A percentile compares a stretch with the other conserved stretches of the same genome.
Evolutionary conservation across 2,797 vertebrate genomes (phyloP).

Genomic region (Liparis tanakae): DNA sequence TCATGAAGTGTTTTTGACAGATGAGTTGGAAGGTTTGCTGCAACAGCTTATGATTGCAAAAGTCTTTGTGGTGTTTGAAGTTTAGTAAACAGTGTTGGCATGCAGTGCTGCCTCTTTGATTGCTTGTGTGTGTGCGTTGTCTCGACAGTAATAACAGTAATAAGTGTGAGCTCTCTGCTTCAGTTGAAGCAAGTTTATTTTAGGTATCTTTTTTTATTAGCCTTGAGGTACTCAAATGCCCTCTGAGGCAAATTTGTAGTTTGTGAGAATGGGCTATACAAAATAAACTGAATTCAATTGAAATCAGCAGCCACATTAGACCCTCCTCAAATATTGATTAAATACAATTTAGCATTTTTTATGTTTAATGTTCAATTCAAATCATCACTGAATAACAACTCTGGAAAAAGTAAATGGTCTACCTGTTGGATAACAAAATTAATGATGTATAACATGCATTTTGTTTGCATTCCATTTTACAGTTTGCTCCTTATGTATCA

Average conservation of each 20-base stretch:
- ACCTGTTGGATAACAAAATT: not conserved
- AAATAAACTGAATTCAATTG: too few species aligned
- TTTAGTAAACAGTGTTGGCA: conserved; percentile 70
- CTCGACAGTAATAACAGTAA: not conserved
- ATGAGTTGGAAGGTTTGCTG: conserved; percentile 46
- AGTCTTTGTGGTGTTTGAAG: conserved; percentile 59
- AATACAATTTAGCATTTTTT: not conserved
- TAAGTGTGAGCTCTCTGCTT: not conserved
- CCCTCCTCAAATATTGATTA: not conserved
- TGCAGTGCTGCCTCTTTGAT: conserved; percentile 62
- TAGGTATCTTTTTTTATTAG: not conserved
- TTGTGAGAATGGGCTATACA: too few species aligned
- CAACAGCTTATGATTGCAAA: conserved; percentile 56
- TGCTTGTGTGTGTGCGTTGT: not conserved
- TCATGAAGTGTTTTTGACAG: conserved; percentile 47
- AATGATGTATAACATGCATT: not conserved
- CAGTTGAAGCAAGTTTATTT: not conserved
- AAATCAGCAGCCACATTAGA: not conserved
- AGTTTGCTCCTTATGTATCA: conserved; percentile 97
- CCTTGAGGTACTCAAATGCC: not conserved
- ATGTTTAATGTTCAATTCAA: not conserved
- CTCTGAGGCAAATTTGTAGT: too few species aligned
- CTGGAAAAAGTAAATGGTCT: not conserved
- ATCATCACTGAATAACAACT: not conserved
- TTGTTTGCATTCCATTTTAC: conserved; percentile 53